Base-by-base conservation (phyloP, 2,113 vertebrate species). In the Puffinus mauretanicus region DNA sequence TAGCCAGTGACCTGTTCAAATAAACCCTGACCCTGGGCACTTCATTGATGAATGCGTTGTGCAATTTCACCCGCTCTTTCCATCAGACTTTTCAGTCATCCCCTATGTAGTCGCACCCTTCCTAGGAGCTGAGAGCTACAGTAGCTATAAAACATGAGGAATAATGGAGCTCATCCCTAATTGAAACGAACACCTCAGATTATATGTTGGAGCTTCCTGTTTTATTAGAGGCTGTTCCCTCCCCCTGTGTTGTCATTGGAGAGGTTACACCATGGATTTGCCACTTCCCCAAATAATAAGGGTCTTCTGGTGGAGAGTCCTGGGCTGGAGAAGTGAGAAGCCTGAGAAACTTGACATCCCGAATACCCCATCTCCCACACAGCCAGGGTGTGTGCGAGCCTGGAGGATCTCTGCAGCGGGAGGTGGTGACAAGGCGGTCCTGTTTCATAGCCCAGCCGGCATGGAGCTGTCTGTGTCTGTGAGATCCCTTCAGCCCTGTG, bases 181-280 rank as follows among this genome's bases (percentile, higher is more conserved):
- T 32, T 91, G 78, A 96, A 96, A 90, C 24, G 3, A 83, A 49
- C n/a, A 60, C 29, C 75, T 90, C 46, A 58, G 81, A 95, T 91
- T 95, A 82, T 46, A 89, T 26, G 54, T 57, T 93, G 64, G 62
- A 88, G 4, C n/a, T 82, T 89, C 46, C 20, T 84, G 36, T 82
- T 90, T 94, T 88, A 71, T 91, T 84, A 94, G 65, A 86, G 58
- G 30, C 24, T 69, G 7, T 90, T 83, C 72, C 32, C 24, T 88
- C n/a, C n/a, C 9, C 2, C 9, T 40, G 19, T 58, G 47, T 34
- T 93, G 78, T 82, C 69, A 75, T 8, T 88, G 60, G 44, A 83
- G 66, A 95, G 10, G 40, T 88, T 94, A 67, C 64, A 55, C 40
- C n/a, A 52, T 0, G 13, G 58, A 83, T 95, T 95, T 94, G 65